A percentile compares a stretch with the other conserved stretches of the same genome.
Evolutionary conservation across 1,140 invertebrate species (phyloP).

Genomic region (Paramacrobiotus metropolitanus): DNA sequence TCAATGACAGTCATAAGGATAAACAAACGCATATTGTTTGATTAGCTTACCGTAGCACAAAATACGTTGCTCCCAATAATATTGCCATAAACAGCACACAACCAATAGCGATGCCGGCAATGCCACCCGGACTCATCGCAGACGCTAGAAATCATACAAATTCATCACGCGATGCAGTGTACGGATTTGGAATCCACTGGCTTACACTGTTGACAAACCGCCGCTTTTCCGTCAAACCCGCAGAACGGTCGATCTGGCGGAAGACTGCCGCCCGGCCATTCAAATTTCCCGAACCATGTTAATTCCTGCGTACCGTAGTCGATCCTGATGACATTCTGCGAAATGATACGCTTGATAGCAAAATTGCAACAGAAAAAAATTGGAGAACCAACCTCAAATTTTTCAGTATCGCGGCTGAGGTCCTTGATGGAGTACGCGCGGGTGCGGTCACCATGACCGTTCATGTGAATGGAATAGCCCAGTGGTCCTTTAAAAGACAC

Average conservation of each 20-base stretch:
- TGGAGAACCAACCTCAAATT: not conserved
- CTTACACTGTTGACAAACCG: not conserved
- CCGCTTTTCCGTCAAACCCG: not conserved
- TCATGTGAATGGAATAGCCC: not conserved
- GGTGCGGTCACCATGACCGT: not conserved
- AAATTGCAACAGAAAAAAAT: not conserved
- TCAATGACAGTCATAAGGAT: too few species aligned
- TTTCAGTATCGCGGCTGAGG: not conserved
- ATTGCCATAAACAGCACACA: too few species aligned
- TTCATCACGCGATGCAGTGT: not conserved
- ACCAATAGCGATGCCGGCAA: not conserved
- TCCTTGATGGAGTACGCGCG: not conserved
- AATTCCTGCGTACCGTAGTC: not conserved
- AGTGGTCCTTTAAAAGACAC: not conserved
- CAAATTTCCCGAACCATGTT: not conserved
- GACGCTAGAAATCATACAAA: not conserved
- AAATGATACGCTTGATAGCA: not conserved
- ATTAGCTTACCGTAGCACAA: too few species aligned
- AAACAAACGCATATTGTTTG: too few species aligned
- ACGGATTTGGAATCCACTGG: too few species aligned
- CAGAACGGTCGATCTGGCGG: not conserved
- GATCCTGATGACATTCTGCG: not conserved
- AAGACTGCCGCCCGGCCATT: not conserved
- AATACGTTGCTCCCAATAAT: too few species aligned
- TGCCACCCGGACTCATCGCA: not conserved